These are phyloP conservation scores for Chalcis sispes DNA, from an alignment of 2,888 invertebrate genomes.

Conservation along the genomic window DNA sequence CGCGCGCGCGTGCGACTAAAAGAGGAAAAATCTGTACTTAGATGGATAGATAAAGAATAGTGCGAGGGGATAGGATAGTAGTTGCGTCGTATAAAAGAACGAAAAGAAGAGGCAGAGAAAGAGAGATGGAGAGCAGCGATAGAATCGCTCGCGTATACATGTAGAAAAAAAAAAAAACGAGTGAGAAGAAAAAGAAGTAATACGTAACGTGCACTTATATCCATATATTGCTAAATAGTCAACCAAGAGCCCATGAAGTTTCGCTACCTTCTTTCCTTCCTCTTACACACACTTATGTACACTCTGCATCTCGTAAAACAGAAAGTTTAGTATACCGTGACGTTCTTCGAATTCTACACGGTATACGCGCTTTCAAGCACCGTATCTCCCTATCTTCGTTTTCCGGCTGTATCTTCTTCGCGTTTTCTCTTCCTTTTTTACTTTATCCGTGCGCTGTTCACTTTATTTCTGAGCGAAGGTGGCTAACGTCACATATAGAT, in stretches of 20 bases:
- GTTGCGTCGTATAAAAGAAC: no score
- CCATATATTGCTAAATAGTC: conserved; percentile 27
- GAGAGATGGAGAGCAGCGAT: not conserved
- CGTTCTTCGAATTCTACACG: conserved; percentile 1
- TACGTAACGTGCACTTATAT: no score
- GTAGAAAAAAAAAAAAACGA: not conserved
- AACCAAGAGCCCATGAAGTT: no score
- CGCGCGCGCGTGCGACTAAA: not conserved
- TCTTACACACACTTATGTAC: not conserved
- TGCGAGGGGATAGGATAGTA: no score
- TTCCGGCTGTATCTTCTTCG: not conserved
- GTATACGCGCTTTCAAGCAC: not conserved
- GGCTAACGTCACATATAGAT: no score
- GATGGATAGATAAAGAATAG: no score
- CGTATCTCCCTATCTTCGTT: conserved; percentile 14
- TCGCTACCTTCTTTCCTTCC: not conserved
- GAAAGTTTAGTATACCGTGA: conserved; percentile 41
- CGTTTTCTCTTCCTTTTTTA: not conserved
- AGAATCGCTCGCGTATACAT: not conserved
- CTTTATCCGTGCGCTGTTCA: not conserved
- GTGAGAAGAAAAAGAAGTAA: not conserved
- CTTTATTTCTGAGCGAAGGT: not conserved
- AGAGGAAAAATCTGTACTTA: not conserved
- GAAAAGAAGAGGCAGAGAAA: not conserved
- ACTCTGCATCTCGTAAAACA: conserved; percentile 34